phyloP scores from a whole-genome alignment of 92 coral and sea anemone species.

The Meandrina meandrites region DNA sequence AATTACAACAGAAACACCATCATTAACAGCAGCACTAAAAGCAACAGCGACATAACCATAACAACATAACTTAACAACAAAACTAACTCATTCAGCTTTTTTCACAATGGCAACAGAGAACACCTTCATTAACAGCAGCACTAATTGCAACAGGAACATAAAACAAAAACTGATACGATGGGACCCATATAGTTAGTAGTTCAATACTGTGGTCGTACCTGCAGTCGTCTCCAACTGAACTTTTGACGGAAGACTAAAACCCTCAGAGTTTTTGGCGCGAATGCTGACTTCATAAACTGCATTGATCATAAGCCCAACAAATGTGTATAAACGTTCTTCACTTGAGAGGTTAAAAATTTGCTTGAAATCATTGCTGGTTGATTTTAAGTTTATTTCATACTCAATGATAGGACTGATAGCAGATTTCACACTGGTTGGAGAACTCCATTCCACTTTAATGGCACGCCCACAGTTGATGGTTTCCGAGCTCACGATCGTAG shows the following conservation, averaged over 20 bases:
- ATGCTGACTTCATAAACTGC: neutral
- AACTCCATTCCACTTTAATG: neutral
- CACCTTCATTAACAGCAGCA: too few relatives aligned
- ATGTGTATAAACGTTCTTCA: neutral
- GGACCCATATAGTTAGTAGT: too few relatives aligned
- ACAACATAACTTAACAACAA: too few relatives aligned
- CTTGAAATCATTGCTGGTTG: neutral
- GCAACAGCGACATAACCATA: too few relatives aligned
- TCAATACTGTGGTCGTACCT: neutral
- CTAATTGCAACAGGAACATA: too few relatives aligned
- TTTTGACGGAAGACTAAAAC: slow-evolving; percentile 1
- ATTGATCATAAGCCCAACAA: neutral
- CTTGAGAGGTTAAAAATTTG: neutral
- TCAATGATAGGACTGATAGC: neutral
- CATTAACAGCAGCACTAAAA: too few relatives aligned
- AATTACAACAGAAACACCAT: too few relatives aligned
- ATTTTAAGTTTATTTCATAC: neutral
- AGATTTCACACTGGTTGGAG: neutral
- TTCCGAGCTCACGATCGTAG: neutral
- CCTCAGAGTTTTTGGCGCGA: neutral
- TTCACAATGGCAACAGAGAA: too few relatives aligned
- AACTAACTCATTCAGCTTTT: too few relatives aligned
- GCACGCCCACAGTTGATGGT: neutral
- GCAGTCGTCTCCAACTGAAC: neutral
- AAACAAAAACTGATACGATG: too few relatives aligned